Evolutionary conservation across 2,797 vertebrate species (phyloP).

Genomic region (Oryzias sinensis): DNA sequence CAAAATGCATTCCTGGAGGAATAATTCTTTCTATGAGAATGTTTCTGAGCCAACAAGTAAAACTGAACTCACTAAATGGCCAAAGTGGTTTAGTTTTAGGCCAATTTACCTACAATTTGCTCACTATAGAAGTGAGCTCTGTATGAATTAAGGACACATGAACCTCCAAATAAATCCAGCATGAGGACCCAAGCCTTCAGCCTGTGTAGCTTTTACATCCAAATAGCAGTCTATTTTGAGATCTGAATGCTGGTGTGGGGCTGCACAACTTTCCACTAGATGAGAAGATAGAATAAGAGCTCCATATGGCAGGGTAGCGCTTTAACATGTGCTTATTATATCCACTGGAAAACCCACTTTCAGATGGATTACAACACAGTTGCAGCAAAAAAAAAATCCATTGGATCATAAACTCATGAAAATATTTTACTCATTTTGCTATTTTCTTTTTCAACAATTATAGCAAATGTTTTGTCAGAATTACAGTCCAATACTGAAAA

Average conservation of each 20-base stretch:
- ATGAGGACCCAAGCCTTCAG: constrained; percentile 15
- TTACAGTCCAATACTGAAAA: constrained; percentile 14
- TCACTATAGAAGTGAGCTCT: constrained; percentile 1
- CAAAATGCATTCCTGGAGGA: not conserved
- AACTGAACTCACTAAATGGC: constrained; percentile 2
- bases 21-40: not conserved
- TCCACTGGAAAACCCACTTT: no score
- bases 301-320: not conserved
- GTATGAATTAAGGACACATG: constrained; percentile 37
- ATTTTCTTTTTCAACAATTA: not conserved
- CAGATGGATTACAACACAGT: no score
- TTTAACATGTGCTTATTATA: not conserved
- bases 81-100: constrained; percentile 6
- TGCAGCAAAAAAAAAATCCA: not conserved
- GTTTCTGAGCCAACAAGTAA: not conserved
- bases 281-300: not conserved
- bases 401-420: not conserved
- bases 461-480: constrained; percentile 36
- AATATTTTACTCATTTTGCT: not conserved
- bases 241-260: constrained; percentile 21
- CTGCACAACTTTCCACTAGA: constrained; percentile 48
- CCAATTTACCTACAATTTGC: constrained; percentile 21
- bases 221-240: constrained; percentile 76
- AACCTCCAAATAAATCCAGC: constrained; percentile 44
- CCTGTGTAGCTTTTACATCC: constrained; percentile 59